Percentiles rank a stretch among this genome's conserved stretches.
Conservation (phyloP, 2,888 invertebrate species). For the Lysandra coridon region DNA sequence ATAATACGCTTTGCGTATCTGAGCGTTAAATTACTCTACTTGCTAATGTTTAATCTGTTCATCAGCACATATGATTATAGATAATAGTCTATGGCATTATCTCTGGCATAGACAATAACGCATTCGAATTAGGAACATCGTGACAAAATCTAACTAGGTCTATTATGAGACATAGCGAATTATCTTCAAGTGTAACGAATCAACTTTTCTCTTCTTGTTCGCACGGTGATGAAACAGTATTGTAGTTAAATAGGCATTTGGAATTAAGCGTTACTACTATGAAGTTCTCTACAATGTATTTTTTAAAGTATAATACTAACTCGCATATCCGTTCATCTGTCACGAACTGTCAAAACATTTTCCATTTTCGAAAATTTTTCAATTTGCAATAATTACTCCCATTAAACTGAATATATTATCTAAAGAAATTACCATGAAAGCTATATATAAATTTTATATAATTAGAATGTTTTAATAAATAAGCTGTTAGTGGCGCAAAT, state of each 20-base stretch:
- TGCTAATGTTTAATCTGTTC: constrained; percentile 3
- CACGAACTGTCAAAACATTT: too few species aligned
- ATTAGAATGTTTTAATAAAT: too few species aligned
- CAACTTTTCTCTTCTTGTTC: constrained; percentile 9
- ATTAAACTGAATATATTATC: too few species aligned
- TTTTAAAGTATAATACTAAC: too few species aligned
- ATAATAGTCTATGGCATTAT: constrained; percentile 15
- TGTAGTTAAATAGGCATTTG: constrained; percentile 4
- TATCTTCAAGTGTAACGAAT: neutral
- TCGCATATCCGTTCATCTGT: too few species aligned
- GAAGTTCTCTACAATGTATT: neutral
- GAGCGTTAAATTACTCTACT: neutral
- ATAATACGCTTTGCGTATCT: neutral
- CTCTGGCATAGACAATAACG: constrained; percentile 11
- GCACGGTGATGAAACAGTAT: constrained; percentile 25
- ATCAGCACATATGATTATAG: neutral
- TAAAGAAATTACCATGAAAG: too few species aligned
- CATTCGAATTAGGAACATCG: constrained; percentile 21
- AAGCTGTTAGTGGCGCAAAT: too few species aligned
- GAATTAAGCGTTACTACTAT: neutral
- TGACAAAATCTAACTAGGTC: constrained; percentile 29
- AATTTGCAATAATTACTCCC: too few species aligned
- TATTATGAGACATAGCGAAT: constrained; percentile 20
- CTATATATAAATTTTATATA: too few species aligned
- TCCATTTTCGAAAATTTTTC: too few species aligned